A percentile compares a stretch with the other conserved stretches of the same genome.
These are phyloP conservation scores for Fulmarus glacialis DNA, from an alignment of 2,113 vertebrate genomes.

Conservation along the genomic window DNA sequence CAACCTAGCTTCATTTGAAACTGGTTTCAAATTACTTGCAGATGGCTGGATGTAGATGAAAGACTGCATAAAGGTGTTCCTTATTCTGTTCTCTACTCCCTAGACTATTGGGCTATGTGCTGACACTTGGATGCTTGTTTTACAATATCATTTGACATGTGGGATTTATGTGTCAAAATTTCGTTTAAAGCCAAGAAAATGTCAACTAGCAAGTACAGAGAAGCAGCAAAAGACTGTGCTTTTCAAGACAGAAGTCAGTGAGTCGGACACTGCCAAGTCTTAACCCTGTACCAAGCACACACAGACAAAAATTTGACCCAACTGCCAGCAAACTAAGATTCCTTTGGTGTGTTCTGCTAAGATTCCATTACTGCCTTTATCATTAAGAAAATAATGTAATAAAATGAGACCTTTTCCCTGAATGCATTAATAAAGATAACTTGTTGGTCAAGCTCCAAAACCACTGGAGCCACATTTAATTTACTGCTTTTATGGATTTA, in stretches of 20 bases:
- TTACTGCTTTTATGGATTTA: slow-evolving; percentile 73
- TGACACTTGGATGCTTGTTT: slow-evolving; percentile 87
- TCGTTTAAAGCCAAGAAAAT: slow-evolving; percentile 79
- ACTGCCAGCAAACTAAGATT: slow-evolving; percentile 66
- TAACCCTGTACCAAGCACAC: slow-evolving; percentile 53
- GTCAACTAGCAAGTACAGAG: slow-evolving; percentile 79
- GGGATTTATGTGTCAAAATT: slow-evolving; percentile 83
- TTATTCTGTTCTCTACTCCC: slow-evolving; percentile 71
- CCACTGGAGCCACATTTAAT: slow-evolving; percentile 83
- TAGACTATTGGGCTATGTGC: slow-evolving; percentile 75
- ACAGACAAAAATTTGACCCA: slow-evolving; percentile 56
- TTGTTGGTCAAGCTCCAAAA: slow-evolving; percentile 79
- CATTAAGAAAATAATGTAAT: slow-evolving; percentile 79
- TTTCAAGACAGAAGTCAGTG: slow-evolving; percentile 66
- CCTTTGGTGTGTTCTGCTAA: slow-evolving; percentile 71
- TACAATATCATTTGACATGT: slow-evolving; percentile 85
- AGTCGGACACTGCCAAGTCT: slow-evolving; percentile 66
- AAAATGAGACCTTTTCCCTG: slow-evolving; percentile 76
- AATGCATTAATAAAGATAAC: slow-evolving; percentile 80
- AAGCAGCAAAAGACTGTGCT: slow-evolving; percentile 55
- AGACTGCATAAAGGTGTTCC: slow-evolving; percentile 76
- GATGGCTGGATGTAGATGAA: slow-evolving; percentile 82
- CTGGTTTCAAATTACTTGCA: slow-evolving; percentile 80
- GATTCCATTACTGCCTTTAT: slow-evolving; percentile 77
- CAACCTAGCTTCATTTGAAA: slow-evolving; percentile 73